Evolutionary conservation across 2,888 invertebrate genomes (phyloP), one percentile per base, ranked within the genome.

Genomic region (Drosophila robusta): DNA sequence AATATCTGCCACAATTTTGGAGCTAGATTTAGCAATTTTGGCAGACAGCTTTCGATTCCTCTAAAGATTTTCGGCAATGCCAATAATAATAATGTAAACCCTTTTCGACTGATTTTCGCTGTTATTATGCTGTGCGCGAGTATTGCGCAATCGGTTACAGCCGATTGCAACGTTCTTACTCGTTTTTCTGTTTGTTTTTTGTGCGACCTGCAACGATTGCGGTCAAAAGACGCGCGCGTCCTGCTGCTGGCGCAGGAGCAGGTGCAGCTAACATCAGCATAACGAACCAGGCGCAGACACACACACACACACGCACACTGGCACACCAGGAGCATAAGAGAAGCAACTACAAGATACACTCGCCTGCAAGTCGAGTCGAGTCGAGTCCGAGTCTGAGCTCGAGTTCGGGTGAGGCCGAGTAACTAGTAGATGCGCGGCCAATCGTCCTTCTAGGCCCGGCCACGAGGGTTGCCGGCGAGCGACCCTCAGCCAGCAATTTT

Each of bases 181-280:
- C 18, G 18, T 18, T 18, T 3, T 51, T 8, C 16, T 18, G 26
- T 24, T 4, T 18, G 26, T 47, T 7, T 62, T 65, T 44, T 36
- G 18, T 56, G 55, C 52, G 69, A 44, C 58, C 68, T 76, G 75
- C 75, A 75, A 71, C 81, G 84, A 84, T 86, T 89, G 87, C 89
- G 86, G 86, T 87, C 85, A 88, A 84, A 75, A 88, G 87, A 76
- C 69, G 81, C 89, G 89, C 84, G 89, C 87, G 85, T 80, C 75
- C 81, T 74, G 78, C 55, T 71, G 51, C 66, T 52, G 44, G 38
- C 56, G 29, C 61, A 51, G 63, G 18, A 75, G 80, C 80, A 80
- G 80, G 77, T 80, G 74, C 78, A 70, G 68, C 62, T 47, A 41
- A 38, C 66, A 66, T 54, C 52, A 39, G 42, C 47, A 50, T 32